A percentile compares a stretch with the other conserved stretches of the same genome.
Conservation (phyloP, 1,140 invertebrate genomes). For the Caenorhabditis inopinata region DNA sequence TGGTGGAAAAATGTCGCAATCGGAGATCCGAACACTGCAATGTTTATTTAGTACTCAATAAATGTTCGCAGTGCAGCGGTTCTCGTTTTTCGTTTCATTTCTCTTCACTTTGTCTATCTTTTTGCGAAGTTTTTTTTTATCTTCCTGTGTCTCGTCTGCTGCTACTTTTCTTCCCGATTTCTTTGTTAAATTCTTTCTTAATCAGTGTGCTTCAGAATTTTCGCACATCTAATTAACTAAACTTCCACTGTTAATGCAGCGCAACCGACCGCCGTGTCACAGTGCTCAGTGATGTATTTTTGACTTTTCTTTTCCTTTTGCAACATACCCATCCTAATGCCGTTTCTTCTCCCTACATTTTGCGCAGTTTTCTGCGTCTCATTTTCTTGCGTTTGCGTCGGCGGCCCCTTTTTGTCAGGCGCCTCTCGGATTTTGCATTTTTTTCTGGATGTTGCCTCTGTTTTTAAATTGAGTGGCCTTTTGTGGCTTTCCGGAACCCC, state of each 20-base stretch:
- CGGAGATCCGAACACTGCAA: constrained; percentile 19
- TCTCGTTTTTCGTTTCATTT: constrained; percentile 29
- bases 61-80: constrained; percentile 26
- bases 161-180: neutral
- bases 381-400: constrained; percentile 4
- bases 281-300: neutral
- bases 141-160: neutral
- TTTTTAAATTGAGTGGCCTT: constrained; percentile 4
- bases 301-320: constrained; percentile 5
- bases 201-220: too few relatives aligned
- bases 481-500: neutral
- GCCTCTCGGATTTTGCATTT: constrained; percentile 16
- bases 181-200: too few relatives aligned
- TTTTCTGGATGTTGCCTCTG: constrained; percentile 22
- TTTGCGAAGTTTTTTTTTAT: neutral
- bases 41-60: constrained; percentile 29
- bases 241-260: too few relatives aligned
- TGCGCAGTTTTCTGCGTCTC: neutral
- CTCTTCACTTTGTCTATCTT: constrained; percentile 5
- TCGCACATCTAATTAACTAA: too few relatives aligned
- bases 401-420: neutral
- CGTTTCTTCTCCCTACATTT: neutral
- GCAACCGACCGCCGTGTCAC: neutral
- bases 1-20: neutral
- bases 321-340: constrained; percentile 8